Evolutionary conservation across 1,140 invertebrate genomes (phyloP).

Genomic region (Bombus confusus): DNA sequence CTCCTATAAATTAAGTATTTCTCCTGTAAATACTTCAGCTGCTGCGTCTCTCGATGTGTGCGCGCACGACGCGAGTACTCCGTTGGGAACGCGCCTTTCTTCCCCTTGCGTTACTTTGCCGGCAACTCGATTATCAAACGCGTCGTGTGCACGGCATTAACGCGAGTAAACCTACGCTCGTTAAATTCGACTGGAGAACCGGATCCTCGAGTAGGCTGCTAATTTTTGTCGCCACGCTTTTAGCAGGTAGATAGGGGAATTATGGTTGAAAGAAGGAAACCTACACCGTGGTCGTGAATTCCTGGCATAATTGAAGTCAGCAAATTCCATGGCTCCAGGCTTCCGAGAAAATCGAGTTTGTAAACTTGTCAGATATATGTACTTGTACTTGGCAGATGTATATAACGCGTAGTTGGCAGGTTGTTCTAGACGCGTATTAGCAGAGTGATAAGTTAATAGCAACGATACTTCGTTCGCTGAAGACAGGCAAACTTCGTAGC

Average conservation of each 20-base stretch:
- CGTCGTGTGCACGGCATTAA: not conserved
- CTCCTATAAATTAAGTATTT: too few relatives aligned
- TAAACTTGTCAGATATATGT: not conserved
- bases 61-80: too few relatives aligned
- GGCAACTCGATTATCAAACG: conserved; percentile 33
- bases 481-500: too few relatives aligned
- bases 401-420: too few relatives aligned
- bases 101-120: not conserved
- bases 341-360: not conserved
- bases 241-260: not conserved
- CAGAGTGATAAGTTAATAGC: too few relatives aligned
- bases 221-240: not conserved
- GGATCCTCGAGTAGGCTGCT: not conserved
- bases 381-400: too few relatives aligned
- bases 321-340: not conserved
- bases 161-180: not conserved
- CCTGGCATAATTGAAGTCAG: not conserved
- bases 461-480: too few relatives aligned
- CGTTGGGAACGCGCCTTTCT: not conserved
- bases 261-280: not conserved
- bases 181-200: not conserved
- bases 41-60: too few relatives aligned
- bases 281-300: too few relatives aligned
- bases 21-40: too few relatives aligned
- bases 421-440: too few relatives aligned